A percentile compares a stretch with the other conserved stretches of the same genome.
Evolutionary conservation across 2,888 invertebrate genomes (phyloP).

Genomic region (Cancer borealis): DNA sequence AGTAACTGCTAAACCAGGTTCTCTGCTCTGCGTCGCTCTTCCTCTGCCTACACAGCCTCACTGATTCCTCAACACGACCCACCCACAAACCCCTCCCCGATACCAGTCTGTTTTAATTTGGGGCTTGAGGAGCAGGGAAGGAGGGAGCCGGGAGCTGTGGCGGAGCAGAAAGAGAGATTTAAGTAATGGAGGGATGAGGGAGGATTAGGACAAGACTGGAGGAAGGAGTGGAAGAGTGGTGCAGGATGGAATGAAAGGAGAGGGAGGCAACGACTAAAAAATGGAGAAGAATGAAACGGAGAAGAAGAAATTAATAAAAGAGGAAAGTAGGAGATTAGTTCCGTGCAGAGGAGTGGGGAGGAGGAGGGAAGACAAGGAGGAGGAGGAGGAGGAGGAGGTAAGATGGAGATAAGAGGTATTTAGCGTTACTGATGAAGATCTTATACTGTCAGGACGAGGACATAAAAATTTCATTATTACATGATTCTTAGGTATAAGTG

Average conservation of each 20-base stretch:
- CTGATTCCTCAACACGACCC: no score
- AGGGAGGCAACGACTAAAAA: not conserved
- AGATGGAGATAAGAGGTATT: conserved; percentile 5
- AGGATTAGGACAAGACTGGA: not conserved
- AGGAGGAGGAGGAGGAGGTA: not conserved
- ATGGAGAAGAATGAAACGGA: not conserved
- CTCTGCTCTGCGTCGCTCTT: no score
- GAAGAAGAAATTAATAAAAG: not conserved
- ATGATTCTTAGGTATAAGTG: not conserved
- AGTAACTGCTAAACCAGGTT: no score
- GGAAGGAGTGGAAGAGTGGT: not conserved
- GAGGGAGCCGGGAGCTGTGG: conserved; percentile 7
- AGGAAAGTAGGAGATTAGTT: not conserved
- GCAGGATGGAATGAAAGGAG: not conserved
- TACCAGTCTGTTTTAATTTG: not conserved
- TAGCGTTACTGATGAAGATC: not conserved
- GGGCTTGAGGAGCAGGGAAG: not conserved
- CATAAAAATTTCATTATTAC: not conserved
- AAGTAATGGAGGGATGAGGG: conserved; percentile 20
- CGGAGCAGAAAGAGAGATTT: not conserved
- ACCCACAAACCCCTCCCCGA: no score
- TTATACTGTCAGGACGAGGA: not conserved
- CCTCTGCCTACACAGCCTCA: no score
- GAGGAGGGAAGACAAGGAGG: not conserved
- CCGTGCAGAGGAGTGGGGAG: not conserved